Base-by-base conservation (phyloP, 2,797 vertebrate genomes). In the Sparus aurata region DNA sequence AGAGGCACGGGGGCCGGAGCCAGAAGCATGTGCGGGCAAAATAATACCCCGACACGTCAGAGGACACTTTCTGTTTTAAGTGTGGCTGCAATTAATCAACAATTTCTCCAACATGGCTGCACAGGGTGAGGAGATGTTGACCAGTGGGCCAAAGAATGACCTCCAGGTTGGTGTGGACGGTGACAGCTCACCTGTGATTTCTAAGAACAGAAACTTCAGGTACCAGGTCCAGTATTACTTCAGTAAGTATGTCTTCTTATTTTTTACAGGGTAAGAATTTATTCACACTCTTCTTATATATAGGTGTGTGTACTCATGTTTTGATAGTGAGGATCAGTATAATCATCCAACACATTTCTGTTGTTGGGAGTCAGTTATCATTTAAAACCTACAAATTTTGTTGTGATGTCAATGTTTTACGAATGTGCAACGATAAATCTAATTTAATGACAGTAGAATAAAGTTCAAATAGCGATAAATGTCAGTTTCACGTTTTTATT, bases 1-100 rank as follows among this genome's bases (percentile, higher is more conserved):
- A 91, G 86, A 87, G 85, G 77, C 85, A 54, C 76, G 23, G 83
- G 86, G 87, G 75, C 79, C 64, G 15, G 77, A 84, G 83, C 73
- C 76, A 66, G 83, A 68, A 82, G 82, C 73, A n/a, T 79, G 73
- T 72, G 80, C 80, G 27, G 30, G 70, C 65, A 62, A 84, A 90
- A 88, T 85, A 81, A 89, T 81, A 70, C 77, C 69, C 61, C 53
- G 69, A 77, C 75, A 57, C 73, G 82, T 86, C 78, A 82, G 54
- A 84, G 85, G 81, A 82, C 71, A 59, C 79, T 82, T 84, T 82
- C 25, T 77, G 46, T 82, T 84, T 70, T 78, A 73, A 77, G 72
- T 63, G 67, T 16, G 54, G 62, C 15, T 67, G 66, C 69, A 84
- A 79, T 88, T 79, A 80, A 84, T 86, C 75, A 66, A 69, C 47